A percentile compares a stretch with the other conserved stretches of the same genome.
phyloP scores from a whole-genome alignment of 2,113 vertebrate genomes.

The Siniperca knerii region DNA sequence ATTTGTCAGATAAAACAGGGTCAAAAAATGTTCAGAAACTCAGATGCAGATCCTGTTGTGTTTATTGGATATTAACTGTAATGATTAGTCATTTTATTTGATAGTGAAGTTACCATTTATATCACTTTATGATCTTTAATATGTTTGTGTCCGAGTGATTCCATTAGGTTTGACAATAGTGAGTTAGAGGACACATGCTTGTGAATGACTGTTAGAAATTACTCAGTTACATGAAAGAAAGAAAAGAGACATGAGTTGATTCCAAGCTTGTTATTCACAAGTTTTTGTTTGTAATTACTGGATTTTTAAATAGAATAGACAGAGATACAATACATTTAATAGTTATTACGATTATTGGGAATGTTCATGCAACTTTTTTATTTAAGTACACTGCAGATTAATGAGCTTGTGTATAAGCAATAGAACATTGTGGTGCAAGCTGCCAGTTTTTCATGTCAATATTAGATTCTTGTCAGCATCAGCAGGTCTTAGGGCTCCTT shows the following conservation, averaged over 20 bases:
- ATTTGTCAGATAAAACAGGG: not conserved
- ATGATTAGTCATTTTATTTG: constrained; percentile 15
- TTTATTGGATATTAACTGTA: not conserved
- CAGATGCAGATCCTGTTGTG: not conserved
- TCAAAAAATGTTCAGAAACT: not conserved
- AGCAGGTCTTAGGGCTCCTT: constrained; percentile 65
- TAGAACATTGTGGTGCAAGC: constrained; percentile 41
- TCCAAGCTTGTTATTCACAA: constrained; percentile 72
- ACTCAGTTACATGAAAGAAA: constrained; percentile 69
- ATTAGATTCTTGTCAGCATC: constrained; percentile 75
- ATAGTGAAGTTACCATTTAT: not conserved
- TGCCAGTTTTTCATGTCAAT: constrained; percentile 53
- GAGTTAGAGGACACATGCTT: constrained; percentile 58
- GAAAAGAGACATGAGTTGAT: constrained; percentile 71
- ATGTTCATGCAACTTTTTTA: constrained; percentile 65
- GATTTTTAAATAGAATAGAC: constrained; percentile 57
- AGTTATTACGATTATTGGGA: constrained; percentile 24
- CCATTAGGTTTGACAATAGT: constrained; percentile 4
- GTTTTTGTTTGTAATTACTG: constrained; percentile 38
- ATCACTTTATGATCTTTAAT: not conserved
- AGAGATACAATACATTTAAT: constrained; percentile 58
- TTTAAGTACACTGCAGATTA: constrained; percentile 65
- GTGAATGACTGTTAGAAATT: constrained; percentile 65
- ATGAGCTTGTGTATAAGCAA: constrained; percentile 39
- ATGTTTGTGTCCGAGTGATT: not conserved